Conservation (phyloP, 2,888 invertebrate species). For the Drosophila monieri region DNA sequence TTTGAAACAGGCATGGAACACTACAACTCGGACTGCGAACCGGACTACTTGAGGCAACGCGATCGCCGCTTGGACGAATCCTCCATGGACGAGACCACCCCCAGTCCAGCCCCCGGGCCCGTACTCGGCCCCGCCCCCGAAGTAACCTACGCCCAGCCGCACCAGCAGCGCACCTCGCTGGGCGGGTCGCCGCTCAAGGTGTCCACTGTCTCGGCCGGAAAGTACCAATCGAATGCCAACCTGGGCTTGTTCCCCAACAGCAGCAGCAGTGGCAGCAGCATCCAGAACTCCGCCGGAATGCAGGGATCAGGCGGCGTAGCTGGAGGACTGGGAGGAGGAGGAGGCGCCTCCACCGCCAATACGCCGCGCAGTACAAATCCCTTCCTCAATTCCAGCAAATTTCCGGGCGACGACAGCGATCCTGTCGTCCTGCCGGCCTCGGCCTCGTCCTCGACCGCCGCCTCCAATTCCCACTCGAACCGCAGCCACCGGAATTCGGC, state of each 20-base stretch:
- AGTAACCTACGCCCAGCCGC: conserved; percentile 69
- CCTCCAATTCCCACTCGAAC: conserved; percentile 66
- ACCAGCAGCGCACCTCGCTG: conserved; percentile 45
- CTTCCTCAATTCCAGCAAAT: conserved; percentile 80
- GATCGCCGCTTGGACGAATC: conserved; percentile 52
- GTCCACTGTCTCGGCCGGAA: conserved; percentile 60
- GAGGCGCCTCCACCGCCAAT: background rate
- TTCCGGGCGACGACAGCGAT: conserved; percentile 64
- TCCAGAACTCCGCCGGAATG: conserved; percentile 18
- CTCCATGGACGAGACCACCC: conserved; percentile 1
- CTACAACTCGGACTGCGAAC: conserved; percentile 89
- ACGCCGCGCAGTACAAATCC: conserved; percentile 82
- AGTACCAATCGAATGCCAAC: conserved; percentile 70
- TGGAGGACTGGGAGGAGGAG: conserved; percentile 7
- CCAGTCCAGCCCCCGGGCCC: background rate
- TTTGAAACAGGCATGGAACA: conserved; percentile 85
- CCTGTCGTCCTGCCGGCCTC: conserved; percentile 68
- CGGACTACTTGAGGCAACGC: conserved; percentile 73
- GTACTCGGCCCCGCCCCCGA: conserved; percentile 35
- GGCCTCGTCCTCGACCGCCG: conserved; percentile 78
- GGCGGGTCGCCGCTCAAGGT: conserved; percentile 75
- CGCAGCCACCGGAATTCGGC: conserved; percentile 82
- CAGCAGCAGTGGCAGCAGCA: conserved; percentile 52
- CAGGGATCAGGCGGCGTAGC: background rate
- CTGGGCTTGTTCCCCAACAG: conserved; percentile 62